phyloP scores from a whole-genome alignment of 1,140 invertebrate species.

The Epicauta chinensis region DNA sequence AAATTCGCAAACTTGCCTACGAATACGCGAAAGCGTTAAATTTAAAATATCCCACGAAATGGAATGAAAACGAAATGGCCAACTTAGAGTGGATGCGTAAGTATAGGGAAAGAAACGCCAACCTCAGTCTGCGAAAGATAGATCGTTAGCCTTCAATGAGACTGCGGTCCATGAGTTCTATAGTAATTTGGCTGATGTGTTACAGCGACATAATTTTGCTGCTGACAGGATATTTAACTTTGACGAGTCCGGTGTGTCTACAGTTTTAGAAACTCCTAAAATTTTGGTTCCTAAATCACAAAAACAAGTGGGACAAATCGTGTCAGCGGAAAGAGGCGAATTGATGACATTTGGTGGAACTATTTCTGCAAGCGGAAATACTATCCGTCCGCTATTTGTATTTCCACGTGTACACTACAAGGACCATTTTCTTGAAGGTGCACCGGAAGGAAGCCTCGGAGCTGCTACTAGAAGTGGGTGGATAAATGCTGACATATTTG shows the following conservation, averaged over 20 bases:
- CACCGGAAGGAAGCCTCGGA: slow-evolving; percentile 13
- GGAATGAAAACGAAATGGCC: slow-evolving; percentile 15
- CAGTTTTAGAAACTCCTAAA: slow-evolving; percentile 1
- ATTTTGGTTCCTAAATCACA: neutral
- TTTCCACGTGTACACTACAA: slow-evolving; percentile 19
- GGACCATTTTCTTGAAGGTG: too few relatives aligned
- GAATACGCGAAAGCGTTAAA: slow-evolving; percentile 14
- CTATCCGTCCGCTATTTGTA: slow-evolving; percentile 1
- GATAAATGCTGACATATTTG: slow-evolving; percentile 13
- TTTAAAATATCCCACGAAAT: slow-evolving; percentile 16
- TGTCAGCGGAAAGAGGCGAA: slow-evolving; percentile 13
- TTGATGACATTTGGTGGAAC: slow-evolving; percentile 3
- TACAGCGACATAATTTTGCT: neutral
- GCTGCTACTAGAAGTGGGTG: slow-evolving; percentile 5
- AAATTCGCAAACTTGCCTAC: slow-evolving; percentile 17
- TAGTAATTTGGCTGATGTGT: neutral
- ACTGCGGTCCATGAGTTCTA: neutral
- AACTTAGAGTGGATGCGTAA: slow-evolving; percentile 13
- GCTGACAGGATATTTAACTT: neutral
- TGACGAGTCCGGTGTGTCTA: slow-evolving; percentile 1
- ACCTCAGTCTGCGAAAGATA: slow-evolving; percentile 7
- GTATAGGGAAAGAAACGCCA: slow-evolving; percentile 9
- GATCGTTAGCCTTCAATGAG: slow-evolving; percentile 1
- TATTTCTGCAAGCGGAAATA: slow-evolving; percentile 1
- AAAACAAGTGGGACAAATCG: slow-evolving; percentile 14